Percentiles rank a stretch among this genome's conserved stretches.
Evolutionary conservation across 2,888 invertebrate species (phyloP).

Genomic region (Sesamia inferens): DNA sequence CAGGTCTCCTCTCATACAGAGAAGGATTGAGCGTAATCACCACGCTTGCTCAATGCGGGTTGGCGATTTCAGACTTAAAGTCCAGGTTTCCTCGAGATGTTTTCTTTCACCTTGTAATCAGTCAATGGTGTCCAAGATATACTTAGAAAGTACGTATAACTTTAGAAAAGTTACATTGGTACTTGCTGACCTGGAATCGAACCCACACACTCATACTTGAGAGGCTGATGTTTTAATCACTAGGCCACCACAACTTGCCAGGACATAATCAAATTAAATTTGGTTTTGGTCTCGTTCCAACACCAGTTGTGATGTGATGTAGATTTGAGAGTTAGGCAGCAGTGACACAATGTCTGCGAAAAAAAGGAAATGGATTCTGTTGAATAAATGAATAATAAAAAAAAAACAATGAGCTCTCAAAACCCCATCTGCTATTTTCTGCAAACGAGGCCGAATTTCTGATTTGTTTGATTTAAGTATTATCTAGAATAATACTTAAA

Average conservation of each 20-base stretch:
- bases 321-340: background rate
- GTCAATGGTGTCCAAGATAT: too few species aligned
- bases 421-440: background rate
- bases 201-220: too few species aligned
- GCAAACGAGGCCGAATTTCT: background rate
- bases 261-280: slow-evolving; percentile 25
- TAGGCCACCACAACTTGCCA: background rate
- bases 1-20: too few species aligned
- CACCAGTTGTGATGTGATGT: background rate
- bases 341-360: background rate
- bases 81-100: too few species aligned
- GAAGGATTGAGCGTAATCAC: too few species aligned
- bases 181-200: too few species aligned
- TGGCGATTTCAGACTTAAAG: too few species aligned
- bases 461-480: background rate
- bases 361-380: background rate
- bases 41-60: too few species aligned
- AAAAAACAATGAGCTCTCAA: background rate
- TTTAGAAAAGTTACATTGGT: too few species aligned
- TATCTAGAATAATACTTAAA: background rate
- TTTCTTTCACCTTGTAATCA: too few species aligned
- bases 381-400: background rate
- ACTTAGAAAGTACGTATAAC: too few species aligned
- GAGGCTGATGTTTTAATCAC: too few species aligned
- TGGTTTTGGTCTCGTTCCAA: background rate